Conservation (phyloP, 2,113 vertebrate genomes). For the Psettodes erumei region DNA sequence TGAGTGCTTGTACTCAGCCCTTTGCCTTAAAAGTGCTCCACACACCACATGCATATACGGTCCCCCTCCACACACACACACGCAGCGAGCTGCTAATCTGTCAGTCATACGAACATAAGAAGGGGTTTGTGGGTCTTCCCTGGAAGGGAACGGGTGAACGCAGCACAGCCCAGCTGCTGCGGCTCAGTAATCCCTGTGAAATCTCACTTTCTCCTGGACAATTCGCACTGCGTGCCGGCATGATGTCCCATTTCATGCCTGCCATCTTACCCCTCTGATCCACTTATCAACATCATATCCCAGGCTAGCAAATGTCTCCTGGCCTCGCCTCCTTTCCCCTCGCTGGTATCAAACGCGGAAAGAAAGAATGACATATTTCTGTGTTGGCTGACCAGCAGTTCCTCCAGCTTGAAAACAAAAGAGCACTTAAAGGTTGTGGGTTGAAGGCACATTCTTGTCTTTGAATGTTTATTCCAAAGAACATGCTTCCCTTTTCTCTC, state of each 20-base stretch:
- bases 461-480: conserved; percentile 72
- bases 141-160: conserved; percentile 59
- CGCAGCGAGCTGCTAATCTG: conserved; percentile 76
- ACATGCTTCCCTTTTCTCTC: conserved; percentile 53
- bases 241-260: conserved; percentile 82
- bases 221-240: conserved; percentile 70
- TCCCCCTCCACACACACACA: conserved; percentile 37
- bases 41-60: conserved; percentile 22
- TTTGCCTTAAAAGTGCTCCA: conserved; percentile 35
- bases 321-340: conserved; percentile 45
- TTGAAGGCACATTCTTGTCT: conserved; percentile 69
- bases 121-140: conserved; percentile 58
- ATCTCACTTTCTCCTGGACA: conserved; percentile 80
- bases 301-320: conserved; percentile 67
- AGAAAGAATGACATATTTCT: conserved; percentile 63
- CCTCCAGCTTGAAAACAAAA: conserved; percentile 67
- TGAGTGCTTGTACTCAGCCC: conserved; percentile 40
- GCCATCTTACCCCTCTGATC: conserved; percentile 73
- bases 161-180: conserved; percentile 78
- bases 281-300: conserved; percentile 64
- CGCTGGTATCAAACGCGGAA: conserved; percentile 46
- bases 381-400: conserved; percentile 52
- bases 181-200: conserved; percentile 84
- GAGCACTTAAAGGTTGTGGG: conserved; percentile 73
- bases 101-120: conserved; percentile 74